Evolutionary conservation across 2,888 invertebrate genomes (phyloP).

Genomic region (Lissonota sp.): DNA sequence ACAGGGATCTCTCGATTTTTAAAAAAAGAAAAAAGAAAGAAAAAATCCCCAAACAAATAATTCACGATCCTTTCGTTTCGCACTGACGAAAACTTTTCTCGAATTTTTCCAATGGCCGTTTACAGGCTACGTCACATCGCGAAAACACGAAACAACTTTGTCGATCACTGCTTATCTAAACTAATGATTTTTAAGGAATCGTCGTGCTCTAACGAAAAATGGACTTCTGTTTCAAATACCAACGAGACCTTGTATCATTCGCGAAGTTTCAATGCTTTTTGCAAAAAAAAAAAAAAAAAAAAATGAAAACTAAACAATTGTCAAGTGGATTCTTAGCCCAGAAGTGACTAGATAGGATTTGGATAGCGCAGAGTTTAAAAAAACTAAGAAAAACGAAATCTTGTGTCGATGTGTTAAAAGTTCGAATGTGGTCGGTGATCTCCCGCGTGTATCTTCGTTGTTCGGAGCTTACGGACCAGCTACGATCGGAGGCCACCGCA

Average conservation of each 20-base stretch:
- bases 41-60: constrained; percentile 6
- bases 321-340: not conserved
- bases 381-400: not conserved
- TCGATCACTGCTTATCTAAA: constrained; percentile 28
- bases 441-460: constrained; percentile 57
- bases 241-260: not conserved
- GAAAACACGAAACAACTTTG: constrained; percentile 21
- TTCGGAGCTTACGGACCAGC: constrained; percentile 69
- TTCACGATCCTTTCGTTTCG: constrained; percentile 18
- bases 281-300: not conserved
- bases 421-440: constrained; percentile 47
- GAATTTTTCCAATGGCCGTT: constrained; percentile 16
- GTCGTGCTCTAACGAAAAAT: too few relatives aligned
- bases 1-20: not conserved
- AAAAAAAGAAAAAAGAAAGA: too few relatives aligned
- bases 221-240: not conserved
- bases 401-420: constrained; percentile 37
- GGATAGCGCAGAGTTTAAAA: too few relatives aligned
- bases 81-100: constrained; percentile 7
- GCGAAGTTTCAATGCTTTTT: not conserved
- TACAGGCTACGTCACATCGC: constrained; percentile 8
- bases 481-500: constrained; percentile 80
- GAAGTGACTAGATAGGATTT: not conserved
- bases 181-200: not conserved
- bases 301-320: not conserved